These are phyloP conservation scores for Cynopterus brachyotis DNA, from an alignment of 2,113 vertebrate species.

Conservation along the genomic window DNA sequence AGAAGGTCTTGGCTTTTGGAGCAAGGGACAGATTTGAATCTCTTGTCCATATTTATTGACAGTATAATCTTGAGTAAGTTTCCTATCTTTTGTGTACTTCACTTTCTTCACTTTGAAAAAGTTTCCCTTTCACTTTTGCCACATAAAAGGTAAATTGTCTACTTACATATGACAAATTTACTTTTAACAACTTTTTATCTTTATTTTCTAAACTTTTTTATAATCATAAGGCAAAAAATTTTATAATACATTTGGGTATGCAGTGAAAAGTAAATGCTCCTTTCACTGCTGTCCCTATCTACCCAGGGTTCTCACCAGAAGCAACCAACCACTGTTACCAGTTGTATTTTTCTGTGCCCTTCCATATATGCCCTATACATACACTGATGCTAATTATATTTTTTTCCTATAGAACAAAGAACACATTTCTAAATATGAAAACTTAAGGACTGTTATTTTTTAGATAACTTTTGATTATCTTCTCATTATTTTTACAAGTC, in stretches of 20 bases:
- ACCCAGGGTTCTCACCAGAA: not conserved
- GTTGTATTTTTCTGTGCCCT: not conserved
- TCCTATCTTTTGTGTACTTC: not conserved
- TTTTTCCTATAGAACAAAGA: not conserved
- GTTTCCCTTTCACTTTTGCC: not conserved
- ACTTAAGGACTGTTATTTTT: not conserved
- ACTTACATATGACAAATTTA: not conserved
- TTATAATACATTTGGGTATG: not conserved
- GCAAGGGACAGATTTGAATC: not conserved
- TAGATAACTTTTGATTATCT: not conserved
- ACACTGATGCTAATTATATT: not conserved
- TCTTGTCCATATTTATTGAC: not conserved
- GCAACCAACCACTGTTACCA: not conserved
- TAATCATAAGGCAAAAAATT: not conserved
- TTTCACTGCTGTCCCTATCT: not conserved
- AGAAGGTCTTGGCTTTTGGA: not conserved
- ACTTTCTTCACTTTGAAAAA: not conserved
- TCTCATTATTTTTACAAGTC: slow-evolving; percentile 84
- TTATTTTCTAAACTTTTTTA: not conserved
- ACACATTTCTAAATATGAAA: not conserved
- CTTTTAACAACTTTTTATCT: not conserved
- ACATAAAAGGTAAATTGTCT: not conserved
- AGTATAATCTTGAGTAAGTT: not conserved
- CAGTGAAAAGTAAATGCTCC: not conserved
- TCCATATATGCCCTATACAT: not conserved